phyloP scores from a whole-genome alignment of 2,888 invertebrate genomes.

The Rotaria macrura region DNA sequence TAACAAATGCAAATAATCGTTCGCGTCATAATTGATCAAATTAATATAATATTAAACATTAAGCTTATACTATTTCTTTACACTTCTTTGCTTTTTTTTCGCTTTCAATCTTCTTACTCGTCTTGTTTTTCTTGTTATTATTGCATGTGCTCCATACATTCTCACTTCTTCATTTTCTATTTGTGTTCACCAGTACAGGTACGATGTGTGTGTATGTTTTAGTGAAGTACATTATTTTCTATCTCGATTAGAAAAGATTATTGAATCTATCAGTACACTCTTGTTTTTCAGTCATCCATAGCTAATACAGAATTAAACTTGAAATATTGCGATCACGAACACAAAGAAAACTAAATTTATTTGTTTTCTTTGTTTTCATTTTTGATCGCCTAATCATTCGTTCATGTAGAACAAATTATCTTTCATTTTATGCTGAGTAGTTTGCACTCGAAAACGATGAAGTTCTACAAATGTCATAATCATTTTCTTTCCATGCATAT shows the following conservation, averaged over 20 bases:
- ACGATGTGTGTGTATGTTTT: not conserved
- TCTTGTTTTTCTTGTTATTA: not conserved
- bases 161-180: not conserved
- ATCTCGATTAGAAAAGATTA: not conserved
- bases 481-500: not conserved
- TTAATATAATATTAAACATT: not conserved
- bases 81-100: not conserved
- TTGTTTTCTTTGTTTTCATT: not conserved
- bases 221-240: not conserved
- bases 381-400: not conserved
- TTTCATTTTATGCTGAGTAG: not conserved
- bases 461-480: not conserved
- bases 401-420: not conserved
- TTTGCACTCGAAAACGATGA: not conserved
- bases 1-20: constrained; percentile 16
- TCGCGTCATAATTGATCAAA: constrained; percentile 9
- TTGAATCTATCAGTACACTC: not conserved
- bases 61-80: not conserved
- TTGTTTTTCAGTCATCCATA: not conserved
- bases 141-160: not conserved
- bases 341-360: no score
- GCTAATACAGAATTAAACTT: not conserved
- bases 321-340: not conserved
- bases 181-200: not conserved
- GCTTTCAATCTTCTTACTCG: not conserved